A percentile compares a stretch with the other conserved stretches of the same genome.
These are phyloP conservation scores for Aptenodytes forsteri DNA, from an alignment of 2,113 vertebrate genomes.

Conservation along the genomic window DNA sequence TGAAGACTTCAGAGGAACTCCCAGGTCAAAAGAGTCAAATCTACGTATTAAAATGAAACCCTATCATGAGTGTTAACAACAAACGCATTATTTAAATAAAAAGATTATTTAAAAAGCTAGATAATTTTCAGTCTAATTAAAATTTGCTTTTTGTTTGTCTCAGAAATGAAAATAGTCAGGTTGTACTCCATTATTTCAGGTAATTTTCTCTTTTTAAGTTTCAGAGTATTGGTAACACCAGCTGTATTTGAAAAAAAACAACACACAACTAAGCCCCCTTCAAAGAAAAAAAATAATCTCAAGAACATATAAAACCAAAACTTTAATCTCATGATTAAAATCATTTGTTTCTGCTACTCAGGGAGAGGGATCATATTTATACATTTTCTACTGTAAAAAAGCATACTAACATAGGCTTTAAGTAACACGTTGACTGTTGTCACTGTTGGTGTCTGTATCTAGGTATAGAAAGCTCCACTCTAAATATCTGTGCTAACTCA, in stretches of 20 bases:
- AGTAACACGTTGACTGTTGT: background rate
- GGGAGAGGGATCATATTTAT: background rate
- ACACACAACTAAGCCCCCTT: background rate
- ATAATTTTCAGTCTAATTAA: background rate
- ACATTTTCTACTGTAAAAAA: background rate
- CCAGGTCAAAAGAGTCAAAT: background rate
- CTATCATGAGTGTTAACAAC: background rate
- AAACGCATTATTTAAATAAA: background rate
- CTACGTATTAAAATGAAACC: background rate
- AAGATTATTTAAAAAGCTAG: background rate
- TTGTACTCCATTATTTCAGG: background rate
- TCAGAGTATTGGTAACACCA: background rate
- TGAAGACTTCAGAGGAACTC: background rate
- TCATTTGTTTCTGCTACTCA: background rate
- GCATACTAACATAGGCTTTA: background rate
- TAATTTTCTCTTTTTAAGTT: background rate
- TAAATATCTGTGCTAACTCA: background rate
- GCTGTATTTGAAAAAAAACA: background rate
- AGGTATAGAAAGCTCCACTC: background rate
- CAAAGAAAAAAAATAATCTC: background rate
- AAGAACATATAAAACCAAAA: background rate
- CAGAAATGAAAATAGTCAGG: background rate
- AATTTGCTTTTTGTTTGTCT: background rate
- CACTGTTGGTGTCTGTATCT: background rate
- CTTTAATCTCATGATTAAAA: background rate